A percentile compares a stretch with the other conserved stretches of the same genome.
These are phyloP conservation scores for Ichneumoninae sp. DNA, from an alignment of 2,888 invertebrate genomes.

Conservation along the genomic window DNA sequence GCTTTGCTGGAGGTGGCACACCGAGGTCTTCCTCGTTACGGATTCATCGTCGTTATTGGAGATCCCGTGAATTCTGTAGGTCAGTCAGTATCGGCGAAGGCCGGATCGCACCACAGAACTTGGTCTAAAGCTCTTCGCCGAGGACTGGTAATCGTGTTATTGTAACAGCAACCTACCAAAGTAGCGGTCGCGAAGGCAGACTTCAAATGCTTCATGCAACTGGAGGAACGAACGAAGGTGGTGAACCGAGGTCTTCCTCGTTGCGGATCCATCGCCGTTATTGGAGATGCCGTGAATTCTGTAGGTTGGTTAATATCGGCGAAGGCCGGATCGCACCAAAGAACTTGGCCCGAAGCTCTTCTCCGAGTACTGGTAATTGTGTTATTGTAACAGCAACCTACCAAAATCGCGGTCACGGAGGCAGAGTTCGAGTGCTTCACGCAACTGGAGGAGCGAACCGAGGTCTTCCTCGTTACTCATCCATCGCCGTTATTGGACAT, in stretches of 20 bases:
- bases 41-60: too few species aligned
- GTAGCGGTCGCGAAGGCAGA: slow-evolving; percentile 28
- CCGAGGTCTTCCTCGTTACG: slow-evolving; percentile 49
- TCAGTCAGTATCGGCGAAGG: slow-evolving; percentile 55
- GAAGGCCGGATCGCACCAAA: slow-evolving; percentile 29
- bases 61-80: neutral
- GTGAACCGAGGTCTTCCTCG: neutral
- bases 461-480: slow-evolving; percentile 41
- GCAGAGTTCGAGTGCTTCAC: slow-evolving; percentile 31
- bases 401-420: slow-evolving; percentile 9
- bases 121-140: slow-evolving; percentile 25
- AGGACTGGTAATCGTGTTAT: slow-evolving; percentile 62
- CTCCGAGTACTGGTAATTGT: slow-evolving; percentile 56
- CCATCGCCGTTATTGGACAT: too few species aligned
- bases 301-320: slow-evolving; percentile 54
- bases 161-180: slow-evolving; percentile 36
- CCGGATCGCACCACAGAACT: slow-evolving; percentile 42
- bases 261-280: too few species aligned
- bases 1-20: slow-evolving; percentile 12
- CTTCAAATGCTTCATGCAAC: slow-evolving; percentile 44
- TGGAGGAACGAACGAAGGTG: neutral
- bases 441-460: slow-evolving; percentile 49
- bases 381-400: slow-evolving; percentile 55
- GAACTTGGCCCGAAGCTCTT: slow-evolving; percentile 43
- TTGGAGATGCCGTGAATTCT: too few species aligned